phyloP scores from a whole-genome alignment of 2,797 vertebrate species.

The Epinephelus awoara region DNA sequence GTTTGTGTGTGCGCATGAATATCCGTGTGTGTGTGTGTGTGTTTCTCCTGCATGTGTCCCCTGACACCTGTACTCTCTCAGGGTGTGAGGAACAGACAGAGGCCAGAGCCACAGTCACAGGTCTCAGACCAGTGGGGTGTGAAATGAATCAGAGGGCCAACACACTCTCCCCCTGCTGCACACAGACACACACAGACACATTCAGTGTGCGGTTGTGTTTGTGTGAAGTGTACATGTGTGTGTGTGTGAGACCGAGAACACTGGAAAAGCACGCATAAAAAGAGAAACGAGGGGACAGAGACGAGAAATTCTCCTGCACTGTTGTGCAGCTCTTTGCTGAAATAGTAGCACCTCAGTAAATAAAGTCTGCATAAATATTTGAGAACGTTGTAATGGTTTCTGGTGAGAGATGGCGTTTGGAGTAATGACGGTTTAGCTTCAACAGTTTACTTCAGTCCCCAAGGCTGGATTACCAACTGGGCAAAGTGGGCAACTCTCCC shows the following conservation, averaged over 20 bases:
- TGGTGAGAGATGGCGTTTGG: slow-evolving; percentile 24
- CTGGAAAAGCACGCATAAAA: slow-evolving; percentile 31
- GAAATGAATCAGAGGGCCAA: slow-evolving; percentile 81
- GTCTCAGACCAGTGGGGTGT: slow-evolving; percentile 85
- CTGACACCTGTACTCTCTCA: slow-evolving; percentile 79
- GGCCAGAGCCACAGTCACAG: slow-evolving; percentile 80
- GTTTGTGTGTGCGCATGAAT: slow-evolving; percentile 25
- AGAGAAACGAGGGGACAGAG: slow-evolving; percentile 19
- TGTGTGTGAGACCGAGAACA: slow-evolving; percentile 9
- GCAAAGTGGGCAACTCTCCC: not conserved
- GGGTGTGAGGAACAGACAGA: slow-evolving; percentile 79
- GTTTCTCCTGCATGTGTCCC: slow-evolving; percentile 69
- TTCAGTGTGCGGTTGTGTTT: slow-evolving; percentile 22
- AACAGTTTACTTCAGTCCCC: slow-evolving; percentile 16
- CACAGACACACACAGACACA: slow-evolving; percentile 40
- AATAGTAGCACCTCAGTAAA: slow-evolving; percentile 39
- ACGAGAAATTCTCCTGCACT: slow-evolving; percentile 15
- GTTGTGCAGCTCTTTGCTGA: slow-evolving; percentile 23
- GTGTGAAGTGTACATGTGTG: not conserved
- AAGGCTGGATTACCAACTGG: slow-evolving; percentile 16
- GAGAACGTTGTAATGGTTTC: slow-evolving; percentile 37
- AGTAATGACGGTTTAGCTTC: slow-evolving; percentile 27
- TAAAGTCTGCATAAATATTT: slow-evolving; percentile 59
- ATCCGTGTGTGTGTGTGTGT: slow-evolving; percentile 60
- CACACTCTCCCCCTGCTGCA: slow-evolving; percentile 59